Conservation (phyloP, 2,113 vertebrate species). For the Crocuta crocuta region DNA sequence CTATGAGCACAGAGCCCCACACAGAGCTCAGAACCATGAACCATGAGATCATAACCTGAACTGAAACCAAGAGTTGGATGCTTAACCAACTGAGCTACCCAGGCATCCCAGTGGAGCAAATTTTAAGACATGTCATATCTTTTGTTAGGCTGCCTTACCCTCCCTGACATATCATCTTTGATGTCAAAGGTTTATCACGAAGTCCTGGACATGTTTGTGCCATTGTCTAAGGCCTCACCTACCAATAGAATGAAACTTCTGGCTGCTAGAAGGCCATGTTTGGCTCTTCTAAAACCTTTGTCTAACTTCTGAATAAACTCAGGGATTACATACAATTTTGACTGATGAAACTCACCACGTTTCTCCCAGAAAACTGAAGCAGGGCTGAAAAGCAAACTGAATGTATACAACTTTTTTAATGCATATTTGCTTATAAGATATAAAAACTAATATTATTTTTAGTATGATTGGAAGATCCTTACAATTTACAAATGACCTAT, state of each 20-base stretch:
- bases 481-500: neutral
- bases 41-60: no score
- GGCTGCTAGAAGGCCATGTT: neutral
- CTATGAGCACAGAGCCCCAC: no score
- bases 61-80: no score
- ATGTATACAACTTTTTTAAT: neutral
- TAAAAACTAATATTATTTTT: constrained; percentile 10
- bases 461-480: neutral
- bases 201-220: no score
- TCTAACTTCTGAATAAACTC: neutral
- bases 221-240: neutral
- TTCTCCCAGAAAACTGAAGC: constrained; percentile 15
- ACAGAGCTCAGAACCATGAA: no score
- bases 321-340: neutral
- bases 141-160: neutral
- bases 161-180: neutral
- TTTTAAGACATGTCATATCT: neutral
- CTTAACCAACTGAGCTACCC: no score
- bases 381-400: neutral
- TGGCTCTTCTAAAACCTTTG: constrained; percentile 1
- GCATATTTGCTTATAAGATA: neutral
- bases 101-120: neutral
- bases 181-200: neutral
- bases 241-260: neutral
- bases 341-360: neutral